These are phyloP conservation scores for Papilio machaon DNA, from an alignment of 1,140 invertebrate species.

Conservation along the genomic window DNA sequence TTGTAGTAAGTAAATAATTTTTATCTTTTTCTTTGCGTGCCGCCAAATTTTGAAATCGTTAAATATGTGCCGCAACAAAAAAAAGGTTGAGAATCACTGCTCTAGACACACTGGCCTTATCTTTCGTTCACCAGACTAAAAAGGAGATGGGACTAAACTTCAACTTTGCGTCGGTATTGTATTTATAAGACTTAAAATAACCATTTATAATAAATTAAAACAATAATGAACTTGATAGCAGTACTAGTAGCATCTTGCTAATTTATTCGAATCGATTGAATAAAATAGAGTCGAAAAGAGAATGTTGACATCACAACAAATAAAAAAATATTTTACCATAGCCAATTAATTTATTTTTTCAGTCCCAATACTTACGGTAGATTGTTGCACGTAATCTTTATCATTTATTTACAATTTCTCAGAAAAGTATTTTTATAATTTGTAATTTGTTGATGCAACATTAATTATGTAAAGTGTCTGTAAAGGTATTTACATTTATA, in stretches of 20 bases:
- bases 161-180: too few relatives aligned
- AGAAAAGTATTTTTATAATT: constrained; percentile 61
- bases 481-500: constrained; percentile 56
- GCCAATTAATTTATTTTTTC: constrained; percentile 62
- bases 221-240: too few relatives aligned
- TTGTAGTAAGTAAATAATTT: too few relatives aligned
- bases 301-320: constrained; percentile 35
- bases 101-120: too few relatives aligned
- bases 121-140: too few relatives aligned
- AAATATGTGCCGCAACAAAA: too few relatives aligned
- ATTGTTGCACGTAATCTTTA: constrained; percentile 80
- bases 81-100: too few relatives aligned
- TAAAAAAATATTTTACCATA: constrained; percentile 55
- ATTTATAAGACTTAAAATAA: too few relatives aligned
- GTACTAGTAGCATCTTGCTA: not conserved
- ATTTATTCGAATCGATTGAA: not conserved
- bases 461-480: constrained; percentile 66
- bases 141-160: too few relatives aligned
- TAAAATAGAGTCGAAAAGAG: not conserved
- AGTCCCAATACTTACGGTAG: constrained; percentile 51
- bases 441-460: constrained; percentile 50
- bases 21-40: too few relatives aligned
- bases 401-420: constrained; percentile 78
- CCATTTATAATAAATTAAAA: too few relatives aligned
- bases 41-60: too few relatives aligned